These are phyloP conservation scores for Apamea anceps DNA, from an alignment of 2,888 invertebrate genomes.

Conservation along the genomic window DNA sequence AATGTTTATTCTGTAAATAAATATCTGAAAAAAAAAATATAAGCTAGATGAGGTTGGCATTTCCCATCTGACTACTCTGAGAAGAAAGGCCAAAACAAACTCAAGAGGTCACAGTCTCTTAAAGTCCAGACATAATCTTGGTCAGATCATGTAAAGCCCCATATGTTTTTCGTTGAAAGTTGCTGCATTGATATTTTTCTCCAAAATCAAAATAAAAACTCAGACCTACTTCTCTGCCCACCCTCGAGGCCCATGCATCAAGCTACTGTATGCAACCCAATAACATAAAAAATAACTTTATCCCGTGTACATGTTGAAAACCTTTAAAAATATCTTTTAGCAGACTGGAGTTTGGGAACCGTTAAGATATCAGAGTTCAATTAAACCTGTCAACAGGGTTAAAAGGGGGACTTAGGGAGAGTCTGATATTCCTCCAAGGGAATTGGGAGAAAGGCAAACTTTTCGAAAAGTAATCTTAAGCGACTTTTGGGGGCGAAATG, in stretches of 20 bases:
- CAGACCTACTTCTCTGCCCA: background rate
- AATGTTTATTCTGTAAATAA: background rate
- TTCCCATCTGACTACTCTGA: background rate
- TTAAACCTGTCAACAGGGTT: conserved; percentile 71
- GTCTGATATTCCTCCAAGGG: conserved; percentile 32
- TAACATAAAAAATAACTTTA: conserved; percentile 15
- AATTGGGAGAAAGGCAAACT: conserved; percentile 32
- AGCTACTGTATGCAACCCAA: background rate
- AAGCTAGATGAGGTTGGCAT: background rate
- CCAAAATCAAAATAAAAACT: background rate
- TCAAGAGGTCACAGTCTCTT: background rate
- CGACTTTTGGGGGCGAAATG: conserved; percentile 8
- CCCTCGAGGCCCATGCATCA: conserved; percentile 27
- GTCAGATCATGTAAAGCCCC: background rate
- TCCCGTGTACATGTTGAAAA: conserved; percentile 41
- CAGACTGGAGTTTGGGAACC: conserved; percentile 32
- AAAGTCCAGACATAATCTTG: background rate
- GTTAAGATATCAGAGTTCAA: conserved; percentile 75
- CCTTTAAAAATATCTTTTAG: conserved; percentile 22
- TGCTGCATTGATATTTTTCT: background rate
- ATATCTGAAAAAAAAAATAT: background rate
- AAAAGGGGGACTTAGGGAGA: conserved; percentile 42
- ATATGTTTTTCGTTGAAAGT: no score
- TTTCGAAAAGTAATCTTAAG: conserved; percentile 33
- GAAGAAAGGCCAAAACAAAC: background rate